A percentile compares a stretch with the other conserved stretches of the same genome.
Conservation (phyloP, 2,797 vertebrate genomes). For the Sardinella longiceps region DNA sequence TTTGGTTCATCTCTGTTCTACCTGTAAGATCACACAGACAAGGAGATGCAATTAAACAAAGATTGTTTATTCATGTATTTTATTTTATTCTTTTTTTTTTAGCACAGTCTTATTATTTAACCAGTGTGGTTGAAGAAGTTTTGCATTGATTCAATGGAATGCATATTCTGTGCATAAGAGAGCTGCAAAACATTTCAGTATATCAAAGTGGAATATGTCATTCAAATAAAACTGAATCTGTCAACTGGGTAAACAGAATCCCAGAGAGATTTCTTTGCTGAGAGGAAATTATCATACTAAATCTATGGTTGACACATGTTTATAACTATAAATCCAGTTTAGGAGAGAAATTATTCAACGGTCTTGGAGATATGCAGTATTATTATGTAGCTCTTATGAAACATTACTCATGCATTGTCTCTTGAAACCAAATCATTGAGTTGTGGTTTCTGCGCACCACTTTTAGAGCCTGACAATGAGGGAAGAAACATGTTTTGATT, state of each 20-base stretch:
- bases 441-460: not conserved
- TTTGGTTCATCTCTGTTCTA: conserved; percentile 60
- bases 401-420: not conserved
- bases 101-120: not conserved
- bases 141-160: not conserved
- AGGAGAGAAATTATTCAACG: conserved; percentile 15
- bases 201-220: conserved; percentile 5
- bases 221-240: not conserved
- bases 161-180: not conserved
- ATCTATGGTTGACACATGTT: conserved; percentile 40
- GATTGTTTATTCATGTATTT: not conserved
- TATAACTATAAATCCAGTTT: conserved; percentile 34
- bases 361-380: conserved; percentile 33
- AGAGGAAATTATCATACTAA: conserved; percentile 11
- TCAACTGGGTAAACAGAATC: conserved; percentile 27
- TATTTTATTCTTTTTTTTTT: too few relatives aligned
- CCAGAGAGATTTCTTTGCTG: conserved; percentile 35
- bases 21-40: not conserved
- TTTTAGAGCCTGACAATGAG: not conserved
- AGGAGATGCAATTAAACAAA: not conserved
- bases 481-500: not conserved
- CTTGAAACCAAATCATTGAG: not conserved
- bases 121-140: not conserved
- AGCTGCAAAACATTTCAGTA: not conserved
- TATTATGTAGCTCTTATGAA: conserved; percentile 27